A percentile compares a stretch with the other conserved stretches of the same genome.
These are phyloP conservation scores for Drosophila setifemur DNA, from an alignment of 1,140 invertebrate species.

Conservation along the genomic window DNA sequence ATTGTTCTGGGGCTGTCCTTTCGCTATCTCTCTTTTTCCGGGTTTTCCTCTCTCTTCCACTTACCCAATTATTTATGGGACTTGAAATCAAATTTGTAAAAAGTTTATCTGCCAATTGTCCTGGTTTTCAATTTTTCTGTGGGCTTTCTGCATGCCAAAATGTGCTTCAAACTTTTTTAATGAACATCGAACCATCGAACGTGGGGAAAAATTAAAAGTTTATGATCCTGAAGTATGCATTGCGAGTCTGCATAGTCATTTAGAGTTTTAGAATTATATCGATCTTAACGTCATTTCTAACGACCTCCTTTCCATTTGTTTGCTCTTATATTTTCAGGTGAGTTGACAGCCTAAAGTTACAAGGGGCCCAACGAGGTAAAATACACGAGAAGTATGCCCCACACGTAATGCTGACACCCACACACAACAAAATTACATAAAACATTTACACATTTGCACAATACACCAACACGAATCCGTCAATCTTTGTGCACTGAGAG, in stretches of 20 bases:
- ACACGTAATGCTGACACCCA: constrained; percentile 41
- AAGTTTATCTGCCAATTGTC: constrained; percentile 41
- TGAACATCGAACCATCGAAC: constrained; percentile 50
- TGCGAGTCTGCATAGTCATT: constrained; percentile 11
- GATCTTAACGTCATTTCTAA: constrained; percentile 45
- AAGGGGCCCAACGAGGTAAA: constrained; percentile 20
- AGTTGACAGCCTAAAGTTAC: constrained; percentile 42
- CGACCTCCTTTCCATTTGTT: constrained; percentile 11
- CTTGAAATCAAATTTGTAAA: constrained; percentile 47
- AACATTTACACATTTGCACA: not conserved
- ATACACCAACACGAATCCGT: constrained; percentile 5
- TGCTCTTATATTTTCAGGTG: constrained; percentile 55
- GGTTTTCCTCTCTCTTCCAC: not conserved
- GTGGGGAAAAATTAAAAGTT: constrained; percentile 22
- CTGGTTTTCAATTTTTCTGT: constrained; percentile 8
- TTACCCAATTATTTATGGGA: too few species aligned
- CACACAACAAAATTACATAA: constrained; percentile 8
- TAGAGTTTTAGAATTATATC: constrained; percentile 11
- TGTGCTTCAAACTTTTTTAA: constrained; percentile 60
- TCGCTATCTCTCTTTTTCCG: not conserved
- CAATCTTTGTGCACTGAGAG: constrained; percentile 2
- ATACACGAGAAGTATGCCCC: constrained; percentile 46
- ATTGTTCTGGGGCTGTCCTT: constrained; percentile 41
- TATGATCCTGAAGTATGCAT: constrained; percentile 22
- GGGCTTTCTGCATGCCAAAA: constrained; percentile 19